A percentile compares a stretch with the other conserved stretches of the same genome.
Evolutionary conservation across 1,140 invertebrate genomes (phyloP).

Genomic region (Lepidotrigona ventralis): DNA sequence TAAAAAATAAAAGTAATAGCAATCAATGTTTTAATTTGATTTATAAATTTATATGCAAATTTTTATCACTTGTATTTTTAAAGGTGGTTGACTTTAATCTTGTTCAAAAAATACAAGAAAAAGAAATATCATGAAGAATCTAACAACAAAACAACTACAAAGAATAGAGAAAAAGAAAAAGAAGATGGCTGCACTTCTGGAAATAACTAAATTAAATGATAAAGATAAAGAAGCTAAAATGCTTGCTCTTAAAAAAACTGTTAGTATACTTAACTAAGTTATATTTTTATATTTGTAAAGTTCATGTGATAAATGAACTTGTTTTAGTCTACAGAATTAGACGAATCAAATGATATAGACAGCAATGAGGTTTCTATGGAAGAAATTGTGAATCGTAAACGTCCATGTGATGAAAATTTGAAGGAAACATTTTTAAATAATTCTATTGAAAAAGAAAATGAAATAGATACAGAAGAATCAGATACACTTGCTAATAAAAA

Average conservation of each 20-base stretch:
- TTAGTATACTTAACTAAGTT: constrained; percentile 31
- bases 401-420: constrained; percentile 46
- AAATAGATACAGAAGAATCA: constrained; percentile 20
- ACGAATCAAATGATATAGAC: constrained; percentile 5
- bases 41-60: background rate
- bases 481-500: constrained; percentile 63
- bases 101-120: background rate
- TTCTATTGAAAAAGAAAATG: constrained; percentile 4
- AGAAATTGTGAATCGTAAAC: constrained; percentile 53
- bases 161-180: constrained; percentile 84
- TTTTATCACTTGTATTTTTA: background rate
- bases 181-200: constrained; percentile 83
- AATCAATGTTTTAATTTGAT: background rate
- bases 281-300: background rate
- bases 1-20: background rate
- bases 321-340: constrained; percentile 30
- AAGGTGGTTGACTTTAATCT: constrained; percentile 15
- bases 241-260: constrained; percentile 53
- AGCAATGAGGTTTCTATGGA: background rate
- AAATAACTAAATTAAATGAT: constrained; percentile 83
- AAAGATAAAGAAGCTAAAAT: constrained; percentile 75
- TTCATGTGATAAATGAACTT: constrained; percentile 5
- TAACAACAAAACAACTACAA: constrained; percentile 77
- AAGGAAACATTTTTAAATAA: constrained; percentile 13
- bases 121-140: constrained; percentile 64